Evolutionary conservation across 2,113 vertebrate genomes (phyloP).

Genomic region (Amphiprion percula): DNA sequence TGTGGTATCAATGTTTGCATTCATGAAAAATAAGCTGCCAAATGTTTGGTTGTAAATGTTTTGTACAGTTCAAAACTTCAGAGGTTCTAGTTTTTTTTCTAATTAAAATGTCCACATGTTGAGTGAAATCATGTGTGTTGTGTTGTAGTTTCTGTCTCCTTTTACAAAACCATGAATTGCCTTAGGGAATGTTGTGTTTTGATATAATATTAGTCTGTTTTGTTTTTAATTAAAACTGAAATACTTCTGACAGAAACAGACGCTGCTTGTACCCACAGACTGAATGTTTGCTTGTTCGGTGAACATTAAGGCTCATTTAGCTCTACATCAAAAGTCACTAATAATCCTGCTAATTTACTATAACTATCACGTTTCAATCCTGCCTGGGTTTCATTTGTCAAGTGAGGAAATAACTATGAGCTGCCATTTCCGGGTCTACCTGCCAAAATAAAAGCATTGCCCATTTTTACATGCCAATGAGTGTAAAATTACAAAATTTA

Average conservation of each 20-base stretch:
- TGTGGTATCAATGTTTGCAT: conserved; percentile 3
- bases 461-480: not conserved
- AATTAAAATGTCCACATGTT: conserved; percentile 67
- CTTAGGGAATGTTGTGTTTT: too few relatives aligned
- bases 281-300: not conserved
- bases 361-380: conserved; percentile 1
- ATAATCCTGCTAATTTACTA: conserved; percentile 10
- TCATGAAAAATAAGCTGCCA: conserved; percentile 16
- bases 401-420: not conserved
- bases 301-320: not conserved
- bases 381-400: not conserved
- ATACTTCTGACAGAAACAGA: too few relatives aligned
- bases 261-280: too few relatives aligned
- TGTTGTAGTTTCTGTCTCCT: not conserved
- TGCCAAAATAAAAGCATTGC: conserved; percentile 49
- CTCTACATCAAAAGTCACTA: not conserved
- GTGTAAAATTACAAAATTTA: too few relatives aligned
- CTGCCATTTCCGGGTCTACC: not conserved
- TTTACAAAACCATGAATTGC: not conserved
- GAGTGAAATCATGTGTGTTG: not conserved
- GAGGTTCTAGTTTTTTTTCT: conserved; percentile 61
- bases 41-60: conserved; percentile 35
- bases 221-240: too few relatives aligned
- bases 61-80: conserved; percentile 60
- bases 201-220: too few relatives aligned